Evolutionary conservation across 2,888 invertebrate genomes (phyloP).

Genomic region (Lasioglossum vierecki): DNA sequence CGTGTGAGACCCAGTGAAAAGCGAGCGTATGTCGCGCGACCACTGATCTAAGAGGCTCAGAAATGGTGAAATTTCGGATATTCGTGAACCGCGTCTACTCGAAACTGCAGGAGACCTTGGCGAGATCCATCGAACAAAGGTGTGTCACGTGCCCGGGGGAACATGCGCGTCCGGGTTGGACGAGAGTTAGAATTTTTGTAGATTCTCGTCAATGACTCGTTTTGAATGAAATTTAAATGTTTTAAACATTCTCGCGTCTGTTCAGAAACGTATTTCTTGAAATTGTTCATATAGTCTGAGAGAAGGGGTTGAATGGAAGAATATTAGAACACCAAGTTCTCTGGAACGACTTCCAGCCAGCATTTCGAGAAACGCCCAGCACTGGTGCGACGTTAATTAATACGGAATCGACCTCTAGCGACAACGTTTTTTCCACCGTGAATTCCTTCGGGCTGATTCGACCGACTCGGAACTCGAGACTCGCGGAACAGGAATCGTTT

Average conservation of each 20-base stretch:
- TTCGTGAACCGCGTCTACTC: neutral
- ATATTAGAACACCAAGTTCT: neutral
- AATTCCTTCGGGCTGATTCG: neutral
- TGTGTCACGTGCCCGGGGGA: neutral
- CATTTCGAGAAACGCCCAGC: neutral
- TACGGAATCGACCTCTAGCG: conserved; percentile 1
- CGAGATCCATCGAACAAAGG: neutral
- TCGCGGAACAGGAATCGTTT: neutral
- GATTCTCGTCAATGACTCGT: too few relatives aligned
- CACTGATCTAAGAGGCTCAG: neutral
- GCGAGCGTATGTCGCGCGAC: neutral
- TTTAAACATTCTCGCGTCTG: too few relatives aligned
- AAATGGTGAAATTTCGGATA: neutral
- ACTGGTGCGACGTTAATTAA: neutral
- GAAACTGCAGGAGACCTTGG: neutral
- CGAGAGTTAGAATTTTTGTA: too few relatives aligned
- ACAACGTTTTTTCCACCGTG: neutral
- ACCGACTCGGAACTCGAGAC: neutral
- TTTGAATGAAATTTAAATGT: too few relatives aligned
- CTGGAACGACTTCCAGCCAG: neutral
- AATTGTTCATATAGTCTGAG: neutral
- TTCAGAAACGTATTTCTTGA: too few relatives aligned
- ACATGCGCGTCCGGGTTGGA: neutral
- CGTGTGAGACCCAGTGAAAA: neutral
- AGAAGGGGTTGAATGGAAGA: neutral